These are phyloP conservation scores for Colletes latitarsis DNA, from an alignment of 1,140 invertebrate species.

Conservation along the genomic window DNA sequence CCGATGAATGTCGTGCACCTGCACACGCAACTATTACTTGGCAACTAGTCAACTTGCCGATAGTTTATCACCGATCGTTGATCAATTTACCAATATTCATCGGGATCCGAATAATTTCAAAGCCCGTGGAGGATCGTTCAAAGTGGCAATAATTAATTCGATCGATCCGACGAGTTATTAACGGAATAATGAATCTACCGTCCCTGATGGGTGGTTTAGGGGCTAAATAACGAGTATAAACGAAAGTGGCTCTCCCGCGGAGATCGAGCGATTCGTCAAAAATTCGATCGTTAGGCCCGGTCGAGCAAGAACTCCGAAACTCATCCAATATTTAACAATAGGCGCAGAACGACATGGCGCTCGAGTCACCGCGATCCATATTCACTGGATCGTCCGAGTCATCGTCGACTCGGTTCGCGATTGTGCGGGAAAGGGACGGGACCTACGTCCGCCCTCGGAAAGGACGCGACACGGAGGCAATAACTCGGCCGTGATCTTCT, in stretches of 20 bases:
- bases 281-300: slow-evolving; percentile 1
- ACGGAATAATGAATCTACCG: too few species aligned
- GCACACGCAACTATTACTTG: too few species aligned
- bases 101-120: too few species aligned
- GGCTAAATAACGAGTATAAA: too few species aligned
- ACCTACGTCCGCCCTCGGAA: not conserved
- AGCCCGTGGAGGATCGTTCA: too few species aligned
- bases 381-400: slow-evolving; percentile 5
- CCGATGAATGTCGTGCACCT: too few species aligned
- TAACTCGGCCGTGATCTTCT: slow-evolving; percentile 45
- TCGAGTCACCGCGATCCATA: slow-evolving; percentile 28
- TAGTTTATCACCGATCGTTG: too few species aligned
- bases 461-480: slow-evolving; percentile 18
- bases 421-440: not conserved
- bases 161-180: too few species aligned
- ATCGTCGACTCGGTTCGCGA: not conserved
- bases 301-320: slow-evolving; percentile 7
- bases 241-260: slow-evolving; percentile 8
- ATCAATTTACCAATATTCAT: too few species aligned
- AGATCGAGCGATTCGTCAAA: slow-evolving; percentile 3
- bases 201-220: too few species aligned
- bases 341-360: slow-evolving; percentile 30
- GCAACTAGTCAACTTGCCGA: too few species aligned
- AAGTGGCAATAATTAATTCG: too few species aligned
- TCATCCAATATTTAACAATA: slow-evolving; percentile 45